Conservation (phyloP, 2,113 vertebrate species). For the Galemys pyrenaicus region DNA sequence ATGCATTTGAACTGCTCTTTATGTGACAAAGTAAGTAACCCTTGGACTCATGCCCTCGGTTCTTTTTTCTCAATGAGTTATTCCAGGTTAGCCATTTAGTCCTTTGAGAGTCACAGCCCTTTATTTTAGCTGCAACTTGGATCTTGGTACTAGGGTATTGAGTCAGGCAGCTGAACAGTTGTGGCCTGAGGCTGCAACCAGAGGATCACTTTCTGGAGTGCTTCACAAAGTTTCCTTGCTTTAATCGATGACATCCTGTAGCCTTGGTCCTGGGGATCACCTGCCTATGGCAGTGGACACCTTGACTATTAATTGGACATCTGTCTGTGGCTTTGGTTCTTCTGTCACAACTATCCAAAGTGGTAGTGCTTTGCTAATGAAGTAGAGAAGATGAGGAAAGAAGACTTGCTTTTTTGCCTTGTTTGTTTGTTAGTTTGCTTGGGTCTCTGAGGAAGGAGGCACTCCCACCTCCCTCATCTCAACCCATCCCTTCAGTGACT, state of each 20-base stretch:
- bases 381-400: not conserved
- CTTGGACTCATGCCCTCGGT: not conserved
- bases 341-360: not conserved
- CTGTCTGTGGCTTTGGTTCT: not conserved
- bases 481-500: slow-evolving; percentile 64
- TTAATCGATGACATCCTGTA: not conserved
- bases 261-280: not conserved
- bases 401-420: slow-evolving; percentile 30
- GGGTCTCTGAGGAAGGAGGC: slow-evolving; percentile 54
- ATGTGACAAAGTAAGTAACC: slow-evolving; percentile 19
- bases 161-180: slow-evolving; percentile 1
- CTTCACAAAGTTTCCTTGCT: not conserved
- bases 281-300: not conserved
- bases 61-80: slow-evolving; percentile 45
- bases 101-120: slow-evolving; percentile 20
- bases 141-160: not conserved
- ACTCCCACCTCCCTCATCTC: slow-evolving; percentile 29
- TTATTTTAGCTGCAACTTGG: slow-evolving; percentile 18
- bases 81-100: not conserved
- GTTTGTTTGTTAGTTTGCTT: slow-evolving; percentile 59
- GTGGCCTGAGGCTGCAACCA: not conserved
- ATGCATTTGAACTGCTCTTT: slow-evolving; percentile 13
- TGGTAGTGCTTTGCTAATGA: not conserved
- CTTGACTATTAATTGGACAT: not conserved
- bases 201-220: not conserved